Percentiles rank a stretch among this genome's conserved stretches.
phyloP scores from a whole-genome alignment of 2,113 vertebrate species.

The Syrmaticus mikado region DNA sequence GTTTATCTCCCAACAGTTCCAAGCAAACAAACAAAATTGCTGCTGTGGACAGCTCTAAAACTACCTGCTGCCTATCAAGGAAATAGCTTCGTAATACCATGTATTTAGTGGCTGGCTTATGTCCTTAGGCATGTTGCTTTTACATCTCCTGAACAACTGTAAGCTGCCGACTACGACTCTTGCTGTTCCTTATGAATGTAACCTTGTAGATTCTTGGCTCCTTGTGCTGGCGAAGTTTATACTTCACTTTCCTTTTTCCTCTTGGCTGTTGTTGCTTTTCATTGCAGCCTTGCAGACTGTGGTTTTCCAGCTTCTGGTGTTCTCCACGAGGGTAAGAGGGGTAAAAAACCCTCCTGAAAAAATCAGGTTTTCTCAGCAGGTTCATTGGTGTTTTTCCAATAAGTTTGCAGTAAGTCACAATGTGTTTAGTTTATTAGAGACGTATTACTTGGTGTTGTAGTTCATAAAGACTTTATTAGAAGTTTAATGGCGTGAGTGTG shows the following conservation, averaged over 20 bases:
- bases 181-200: background rate
- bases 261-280: background rate
- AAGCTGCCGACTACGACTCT: background rate
- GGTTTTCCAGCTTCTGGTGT: background rate
- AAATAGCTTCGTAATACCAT: background rate
- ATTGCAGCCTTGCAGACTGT: background rate
- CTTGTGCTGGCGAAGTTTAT: background rate
- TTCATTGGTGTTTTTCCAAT: background rate
- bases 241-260: background rate
- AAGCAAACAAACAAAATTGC: background rate
- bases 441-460: background rate
- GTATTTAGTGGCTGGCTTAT: background rate
- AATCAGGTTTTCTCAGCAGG: background rate
- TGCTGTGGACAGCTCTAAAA: background rate
- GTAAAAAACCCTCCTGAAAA: background rate
- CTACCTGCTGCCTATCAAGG: background rate
- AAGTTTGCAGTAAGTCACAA: background rate
- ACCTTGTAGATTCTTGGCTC: background rate
- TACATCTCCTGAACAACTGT: background rate
- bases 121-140: background rate
- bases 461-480: background rate
- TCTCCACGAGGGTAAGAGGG: background rate
- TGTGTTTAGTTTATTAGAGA: background rate
- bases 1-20: accelerated
- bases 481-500: background rate